Evolutionary conservation across 2,113 vertebrate species (phyloP).

Genomic region (Poecilia latipinna): DNA sequence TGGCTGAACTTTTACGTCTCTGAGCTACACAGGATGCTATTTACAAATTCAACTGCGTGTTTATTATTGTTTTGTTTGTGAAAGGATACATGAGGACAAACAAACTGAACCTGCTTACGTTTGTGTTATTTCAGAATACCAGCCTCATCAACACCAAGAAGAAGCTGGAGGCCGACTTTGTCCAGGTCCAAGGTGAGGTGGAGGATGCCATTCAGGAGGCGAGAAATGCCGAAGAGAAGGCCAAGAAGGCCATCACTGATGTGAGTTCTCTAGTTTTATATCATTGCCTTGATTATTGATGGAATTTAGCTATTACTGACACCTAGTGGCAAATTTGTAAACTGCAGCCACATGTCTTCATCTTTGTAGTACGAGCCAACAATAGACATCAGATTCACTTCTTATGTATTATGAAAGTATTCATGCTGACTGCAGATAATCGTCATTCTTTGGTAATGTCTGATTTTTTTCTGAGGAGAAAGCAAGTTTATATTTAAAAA

Average conservation of each 20-base stretch:
- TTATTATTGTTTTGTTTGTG: neutral
- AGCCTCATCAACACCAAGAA: constrained; percentile 94
- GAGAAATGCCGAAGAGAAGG: constrained; percentile 85
- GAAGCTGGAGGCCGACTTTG: constrained; percentile 88
- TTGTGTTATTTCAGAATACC: constrained; percentile 83
- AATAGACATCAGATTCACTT: too few species aligned
- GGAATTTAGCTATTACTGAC: neutral
- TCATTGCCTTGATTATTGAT: neutral
- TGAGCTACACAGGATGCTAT: too few species aligned
- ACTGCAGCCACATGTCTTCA: too few species aligned
- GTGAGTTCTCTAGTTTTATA: constrained; percentile 56
- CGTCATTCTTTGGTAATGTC: too few species aligned
- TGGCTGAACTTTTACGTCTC: too few species aligned
- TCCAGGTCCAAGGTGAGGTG: constrained; percentile 88
- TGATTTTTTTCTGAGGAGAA: too few species aligned
- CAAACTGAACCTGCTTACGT: neutral
- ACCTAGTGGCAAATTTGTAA: too few species aligned
- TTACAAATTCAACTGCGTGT: neutral
- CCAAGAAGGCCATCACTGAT: constrained; percentile 85
- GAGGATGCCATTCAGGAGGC: constrained; percentile 87
- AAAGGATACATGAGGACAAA: neutral
- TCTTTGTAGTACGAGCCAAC: too few species aligned
- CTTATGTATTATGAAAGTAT: too few species aligned
- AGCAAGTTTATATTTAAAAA: too few species aligned
- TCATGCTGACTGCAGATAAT: too few species aligned